Base-by-base conservation (phyloP, 2,113 vertebrate species). In the human region DNA sequence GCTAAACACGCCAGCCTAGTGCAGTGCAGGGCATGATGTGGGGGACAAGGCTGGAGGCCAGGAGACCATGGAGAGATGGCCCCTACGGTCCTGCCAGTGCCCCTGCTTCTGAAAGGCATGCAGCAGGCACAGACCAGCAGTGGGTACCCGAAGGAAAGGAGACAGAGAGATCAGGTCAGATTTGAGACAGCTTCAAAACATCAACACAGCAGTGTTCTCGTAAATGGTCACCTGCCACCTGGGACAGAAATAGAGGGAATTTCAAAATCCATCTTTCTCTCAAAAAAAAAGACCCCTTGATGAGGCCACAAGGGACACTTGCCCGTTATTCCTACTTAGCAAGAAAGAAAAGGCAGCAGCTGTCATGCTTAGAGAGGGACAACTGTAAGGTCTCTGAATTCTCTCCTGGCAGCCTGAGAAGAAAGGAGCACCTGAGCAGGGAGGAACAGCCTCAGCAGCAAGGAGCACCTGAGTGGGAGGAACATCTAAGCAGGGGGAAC, bases 1-100 rank as follows among this genome's bases (percentile, higher is more conserved):
- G 30, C 76, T 59, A 35, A 20, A 17, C 3, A 8, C 1, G 43
- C 20, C 68, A 16, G 25, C 57, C 59, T 70, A 59, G 17, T 25
- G 40, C 30, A 25, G 16, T 1, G 9, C 1, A 20, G 20, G 40
- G 30, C 3, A 0, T 1, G 78, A 27, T 59, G 5, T 2, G 0
- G 1, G 38, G 40, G 13, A 18, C 55, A 3, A 17, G 43, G 27
- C 4, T 6, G 25, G 50, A 45, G 3, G 22, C 73, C 9, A 11
- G 52, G 43, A 27, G 27, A 8, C 40, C 2, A 8, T 48, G 27
- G 11, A 8, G 52, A 84, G 72, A 50, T 2, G 23, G 27, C 4
- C 8, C 61, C 13, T 0, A 3, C 2, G 14, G 25, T 66, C 45
- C 38, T 13, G 17, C 55, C 7, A 22, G 38, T 7, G 43, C 11